Percentiles rank a stretch among this genome's conserved stretches.
phyloP scores from a whole-genome alignment of 1,140 invertebrate genomes.

The Pachypeltis micranthus region DNA sequence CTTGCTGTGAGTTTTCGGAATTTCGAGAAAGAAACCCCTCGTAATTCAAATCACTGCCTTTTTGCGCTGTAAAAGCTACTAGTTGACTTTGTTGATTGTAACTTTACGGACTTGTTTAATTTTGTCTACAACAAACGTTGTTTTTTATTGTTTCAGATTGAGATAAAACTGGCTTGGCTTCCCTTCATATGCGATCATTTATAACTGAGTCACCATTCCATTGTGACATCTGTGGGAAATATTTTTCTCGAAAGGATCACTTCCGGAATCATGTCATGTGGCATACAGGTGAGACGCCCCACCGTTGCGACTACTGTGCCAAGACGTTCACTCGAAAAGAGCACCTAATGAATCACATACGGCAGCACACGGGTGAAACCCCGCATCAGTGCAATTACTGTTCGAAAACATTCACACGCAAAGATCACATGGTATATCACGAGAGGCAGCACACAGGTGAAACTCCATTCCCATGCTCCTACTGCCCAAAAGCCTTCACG shows the following conservation, averaged over 20 bases:
- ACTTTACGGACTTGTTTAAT: too few relatives aligned
- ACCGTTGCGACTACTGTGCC: constrained; percentile 63
- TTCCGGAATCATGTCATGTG: constrained; percentile 53
- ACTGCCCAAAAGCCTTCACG: constrained; percentile 72
- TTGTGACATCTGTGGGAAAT: constrained; percentile 40
- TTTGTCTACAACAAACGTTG: too few relatives aligned
- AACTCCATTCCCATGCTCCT: constrained; percentile 66
- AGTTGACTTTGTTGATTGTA: too few relatives aligned
- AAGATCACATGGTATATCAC: constrained; percentile 71
- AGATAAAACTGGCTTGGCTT: constrained; percentile 1
- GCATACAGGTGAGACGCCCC: constrained; percentile 59
- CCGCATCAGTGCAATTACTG: constrained; percentile 75
- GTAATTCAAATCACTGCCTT: too few relatives aligned
- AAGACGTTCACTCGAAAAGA: constrained; percentile 73
- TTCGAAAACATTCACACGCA: constrained; percentile 69
- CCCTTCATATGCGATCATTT: constrained; percentile 27
- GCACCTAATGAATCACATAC: constrained; percentile 64
- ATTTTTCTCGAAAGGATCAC: constrained; percentile 57
- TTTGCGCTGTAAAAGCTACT: too few relatives aligned
- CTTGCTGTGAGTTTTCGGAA: too few relatives aligned
- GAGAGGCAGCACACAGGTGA: constrained; percentile 71
- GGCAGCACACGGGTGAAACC: constrained; percentile 68
- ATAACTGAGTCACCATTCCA: constrained; percentile 53
- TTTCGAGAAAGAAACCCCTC: too few relatives aligned
- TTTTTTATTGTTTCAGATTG: neutral